Percentiles rank a stretch among this genome's conserved stretches.
Conservation (phyloP, 2,113 vertebrate species). For the Cochlearius cochlearius region DNA sequence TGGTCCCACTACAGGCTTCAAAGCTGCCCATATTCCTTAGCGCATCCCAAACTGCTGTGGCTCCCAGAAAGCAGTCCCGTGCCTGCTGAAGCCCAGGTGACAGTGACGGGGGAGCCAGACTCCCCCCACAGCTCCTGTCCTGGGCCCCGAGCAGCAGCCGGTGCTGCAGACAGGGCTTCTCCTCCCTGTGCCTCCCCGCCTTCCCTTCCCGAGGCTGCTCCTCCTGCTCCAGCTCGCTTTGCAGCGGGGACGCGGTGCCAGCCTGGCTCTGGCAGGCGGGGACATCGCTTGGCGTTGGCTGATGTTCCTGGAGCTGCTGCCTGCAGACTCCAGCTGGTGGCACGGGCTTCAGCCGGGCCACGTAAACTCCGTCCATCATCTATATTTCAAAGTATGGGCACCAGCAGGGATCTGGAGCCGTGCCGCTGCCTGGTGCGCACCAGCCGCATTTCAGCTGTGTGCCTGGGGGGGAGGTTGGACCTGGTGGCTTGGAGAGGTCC, state of each 20-base stretch:
- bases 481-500: background rate
- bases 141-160: background rate
- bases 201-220: background rate
- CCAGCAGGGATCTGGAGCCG: background rate
- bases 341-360: background rate
- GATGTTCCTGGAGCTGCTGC: background rate
- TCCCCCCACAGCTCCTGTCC: background rate
- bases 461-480: background rate
- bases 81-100: rapidly evolving
- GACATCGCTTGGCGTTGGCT: background rate
- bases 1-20: background rate
- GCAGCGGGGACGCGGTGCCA: background rate
- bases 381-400: background rate
- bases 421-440: background rate
- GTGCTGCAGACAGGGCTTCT: background rate
- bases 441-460: background rate
- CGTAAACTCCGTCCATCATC: background rate
- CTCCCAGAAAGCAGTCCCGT: rapidly evolving
- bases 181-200: background rate
- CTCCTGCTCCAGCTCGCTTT: background rate
- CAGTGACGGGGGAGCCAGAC: background rate
- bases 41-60: background rate
- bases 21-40: background rate
- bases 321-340: background rate
- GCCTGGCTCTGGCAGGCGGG: too few relatives aligned